A percentile compares a stretch with the other conserved stretches of the same genome.
Evolutionary conservation across 2,888 invertebrate genomes (phyloP).

Genomic region (Pollenia amentaria): DNA sequence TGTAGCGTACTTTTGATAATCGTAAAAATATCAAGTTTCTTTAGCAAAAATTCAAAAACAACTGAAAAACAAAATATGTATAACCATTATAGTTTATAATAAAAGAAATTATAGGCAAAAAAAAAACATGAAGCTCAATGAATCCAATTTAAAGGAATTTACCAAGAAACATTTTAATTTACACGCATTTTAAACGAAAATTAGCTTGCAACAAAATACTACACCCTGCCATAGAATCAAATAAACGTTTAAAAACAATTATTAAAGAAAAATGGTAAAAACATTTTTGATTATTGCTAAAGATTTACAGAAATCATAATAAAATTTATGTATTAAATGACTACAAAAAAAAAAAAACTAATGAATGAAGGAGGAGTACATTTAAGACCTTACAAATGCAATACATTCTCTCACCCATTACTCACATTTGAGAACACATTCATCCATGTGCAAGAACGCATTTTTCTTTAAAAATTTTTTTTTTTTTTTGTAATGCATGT

Average conservation of each 20-base stretch:
- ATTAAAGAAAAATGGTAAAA: slow-evolving; percentile 12
- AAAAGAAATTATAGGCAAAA: slow-evolving; percentile 45
- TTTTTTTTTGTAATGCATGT: slow-evolving; percentile 46
- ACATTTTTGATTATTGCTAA: slow-evolving; percentile 60
- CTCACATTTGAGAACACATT: not conserved
- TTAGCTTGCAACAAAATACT: slow-evolving; percentile 19
- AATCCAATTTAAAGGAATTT: slow-evolving; percentile 47
- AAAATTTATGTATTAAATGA: slow-evolving; percentile 57
- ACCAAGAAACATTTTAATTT: slow-evolving; percentile 50
- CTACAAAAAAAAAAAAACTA: slow-evolving; percentile 11
- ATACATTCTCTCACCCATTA: not conserved
- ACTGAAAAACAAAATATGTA: slow-evolving; percentile 12
- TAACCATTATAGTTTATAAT: slow-evolving; percentile 37
- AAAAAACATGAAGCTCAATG: slow-evolving; percentile 7
- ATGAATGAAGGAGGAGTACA: slow-evolving; percentile 57
- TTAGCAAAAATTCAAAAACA: not conserved
- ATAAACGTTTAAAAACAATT: slow-evolving; percentile 1
- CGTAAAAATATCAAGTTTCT: not conserved
- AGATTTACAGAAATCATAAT: slow-evolving; percentile 66
- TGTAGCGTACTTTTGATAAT: slow-evolving; percentile 13
- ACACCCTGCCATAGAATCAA: slow-evolving; percentile 3
- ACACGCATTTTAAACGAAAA: slow-evolving; percentile 51
- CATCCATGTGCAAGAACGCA: not conserved
- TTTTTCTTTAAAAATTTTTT: too few species aligned
- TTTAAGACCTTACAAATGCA: slow-evolving; percentile 26